Evolutionary conservation across 2,113 vertebrate species (phyloP), one percentile per base, ranked within the genome.

Genomic region (Nettapus auritus): DNA sequence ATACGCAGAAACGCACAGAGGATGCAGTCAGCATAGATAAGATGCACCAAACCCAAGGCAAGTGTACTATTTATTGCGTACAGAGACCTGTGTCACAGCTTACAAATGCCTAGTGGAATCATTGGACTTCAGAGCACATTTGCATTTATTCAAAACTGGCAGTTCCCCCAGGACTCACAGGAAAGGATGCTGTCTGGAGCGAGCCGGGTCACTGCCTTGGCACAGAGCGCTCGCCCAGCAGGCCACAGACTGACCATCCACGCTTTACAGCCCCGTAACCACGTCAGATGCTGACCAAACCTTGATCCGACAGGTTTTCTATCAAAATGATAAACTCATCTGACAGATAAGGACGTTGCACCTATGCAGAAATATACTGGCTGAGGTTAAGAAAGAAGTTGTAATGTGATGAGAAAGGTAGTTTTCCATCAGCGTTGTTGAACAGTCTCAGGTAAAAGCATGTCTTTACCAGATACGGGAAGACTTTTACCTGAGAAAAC

Each of bases 201-300:
- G 68, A 55, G 66, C 62, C 82, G 78, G 82, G 82, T 91, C 12
- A 6, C 78, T 82, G 84, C 74, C 92, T 60, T 33, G 75, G 86
- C 76, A 74, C 34, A 18, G n/a, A 52, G 23, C 23, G 5, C 15
- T 52, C 29, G 68, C 48, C 48, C 68, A 62, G 57, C 56, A 8
- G 67, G 67, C 33, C 88, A 73, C 63, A 6, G 2, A 44, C 2
- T 1, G 26, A 17, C 31, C 2, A 1, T 28, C 55, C 13, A 1
- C 16, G 50, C 13, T 10, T 22, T 36, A 55, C 59, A 81, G 60
- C 22, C 73, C 81, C 17, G 4, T 34, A 2, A 40, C 23, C 33
- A 38, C 0, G 0, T 44, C 76, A 69, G 59, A 25, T 60, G 69
- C 44, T 1, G 1, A 63, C 52, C 48, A 11, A 64, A 22, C 31